These are phyloP conservation scores for Istiophorus platypterus DNA, from an alignment of 2,113 vertebrate genomes.

Conservation along the genomic window DNA sequence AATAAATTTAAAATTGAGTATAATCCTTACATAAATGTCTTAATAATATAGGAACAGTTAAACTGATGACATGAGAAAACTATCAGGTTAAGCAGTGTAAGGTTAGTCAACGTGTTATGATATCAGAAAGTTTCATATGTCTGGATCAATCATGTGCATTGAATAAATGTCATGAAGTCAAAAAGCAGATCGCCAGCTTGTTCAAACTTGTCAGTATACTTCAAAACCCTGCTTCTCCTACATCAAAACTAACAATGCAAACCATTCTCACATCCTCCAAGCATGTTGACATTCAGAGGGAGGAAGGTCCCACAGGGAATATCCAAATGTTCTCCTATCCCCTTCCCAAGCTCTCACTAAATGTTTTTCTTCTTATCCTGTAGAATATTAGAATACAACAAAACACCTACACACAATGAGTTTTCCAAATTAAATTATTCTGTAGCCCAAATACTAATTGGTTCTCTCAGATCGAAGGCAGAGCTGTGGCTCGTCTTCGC, in stretches of 20 bases:
- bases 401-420: constrained; percentile 43
- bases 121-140: background rate
- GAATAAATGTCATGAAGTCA: constrained; percentile 26
- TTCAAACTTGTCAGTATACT: constrained; percentile 38
- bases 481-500: constrained; percentile 5
- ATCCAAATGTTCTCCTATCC: constrained; percentile 19
- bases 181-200: constrained; percentile 21
- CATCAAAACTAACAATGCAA: constrained; percentile 63
- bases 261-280: constrained; percentile 43
- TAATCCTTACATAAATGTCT: background rate
- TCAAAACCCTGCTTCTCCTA: constrained; percentile 35
- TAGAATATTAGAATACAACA: constrained; percentile 15
- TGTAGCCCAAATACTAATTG: constrained; percentile 55
- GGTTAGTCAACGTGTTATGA: background rate
- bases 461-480: constrained; percentile 45
- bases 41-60: background rate
- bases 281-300: constrained; percentile 35
- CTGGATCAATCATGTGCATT: background rate
- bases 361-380: constrained; percentile 22
- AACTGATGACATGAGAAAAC: background rate
- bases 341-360: constrained; percentile 19
- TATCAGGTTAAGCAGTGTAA: background rate
- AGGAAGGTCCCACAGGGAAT: constrained; percentile 33
- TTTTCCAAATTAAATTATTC: constrained; percentile 50
- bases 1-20: background rate